Conservation (phyloP, 2,113 vertebrate species). For the Isichthys henryi region DNA sequence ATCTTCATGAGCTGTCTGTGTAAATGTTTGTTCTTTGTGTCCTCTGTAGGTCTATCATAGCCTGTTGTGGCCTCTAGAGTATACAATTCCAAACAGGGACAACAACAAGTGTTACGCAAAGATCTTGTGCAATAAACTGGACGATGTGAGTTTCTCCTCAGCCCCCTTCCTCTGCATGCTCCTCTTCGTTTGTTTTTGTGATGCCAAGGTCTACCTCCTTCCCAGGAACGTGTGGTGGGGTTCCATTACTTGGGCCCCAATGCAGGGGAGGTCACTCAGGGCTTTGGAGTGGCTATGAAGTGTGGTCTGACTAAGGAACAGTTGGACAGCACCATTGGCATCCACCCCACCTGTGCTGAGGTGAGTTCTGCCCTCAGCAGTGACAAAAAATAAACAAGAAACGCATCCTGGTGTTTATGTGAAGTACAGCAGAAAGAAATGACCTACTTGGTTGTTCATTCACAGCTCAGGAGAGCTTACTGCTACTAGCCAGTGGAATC, state of each 20-base stretch:
- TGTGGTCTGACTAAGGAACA: conserved; percentile 84
- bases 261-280: conserved; percentile 91
- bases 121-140: conserved; percentile 81
- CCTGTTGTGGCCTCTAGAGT: conserved; percentile 92
- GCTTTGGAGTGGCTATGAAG: conserved; percentile 87
- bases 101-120: conserved; percentile 86
- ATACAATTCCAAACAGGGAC: conserved; percentile 77
- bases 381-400: background rate
- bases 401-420: background rate
- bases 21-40: background rate
- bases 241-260: conserved; percentile 91
- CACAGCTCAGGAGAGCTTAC: background rate
- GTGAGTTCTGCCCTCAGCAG: conserved; percentile 45
- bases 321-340: conserved; percentile 83
- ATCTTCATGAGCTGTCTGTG: background rate
- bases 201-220: background rate
- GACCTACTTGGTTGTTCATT: background rate
- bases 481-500: background rate
- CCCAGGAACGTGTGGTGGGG: conserved; percentile 81
- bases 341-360: conserved; percentile 94
- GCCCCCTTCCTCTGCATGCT: background rate
- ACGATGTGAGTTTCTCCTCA: conserved; percentile 62
- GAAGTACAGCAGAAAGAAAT: background rate
- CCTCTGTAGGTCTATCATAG: conserved; percentile 76
- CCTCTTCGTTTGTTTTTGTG: background rate